Conservation (phyloP, 2,888 invertebrate species). For the Lasioglossum morio region DNA sequence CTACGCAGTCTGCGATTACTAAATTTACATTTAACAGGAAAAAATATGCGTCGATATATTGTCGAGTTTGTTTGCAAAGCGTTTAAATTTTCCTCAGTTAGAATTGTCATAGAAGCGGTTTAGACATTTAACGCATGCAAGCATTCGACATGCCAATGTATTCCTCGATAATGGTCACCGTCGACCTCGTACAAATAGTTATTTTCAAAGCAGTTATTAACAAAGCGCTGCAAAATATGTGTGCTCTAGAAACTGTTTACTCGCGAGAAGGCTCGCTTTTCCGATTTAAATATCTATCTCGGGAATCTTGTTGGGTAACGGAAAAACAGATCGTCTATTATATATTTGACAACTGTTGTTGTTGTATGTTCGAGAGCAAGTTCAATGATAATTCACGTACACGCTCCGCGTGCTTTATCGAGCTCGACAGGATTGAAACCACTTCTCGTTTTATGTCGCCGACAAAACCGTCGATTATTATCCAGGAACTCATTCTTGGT, state of each 20-base stretch:
- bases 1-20: not conserved
- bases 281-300: not conserved
- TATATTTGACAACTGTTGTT: not conserved
- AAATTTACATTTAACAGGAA: not conserved
- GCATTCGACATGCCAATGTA: not conserved
- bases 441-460: not conserved
- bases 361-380: not conserved
- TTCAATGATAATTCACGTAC: conserved; percentile 18
- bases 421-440: not conserved
- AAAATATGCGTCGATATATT: not conserved
- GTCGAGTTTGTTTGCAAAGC: not conserved
- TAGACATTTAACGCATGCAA: not conserved
- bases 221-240: not conserved
- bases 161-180: not conserved
- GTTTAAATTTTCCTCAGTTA: not conserved
- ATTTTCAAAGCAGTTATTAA: not conserved
- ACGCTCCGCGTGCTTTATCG: too few relatives aligned
- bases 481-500: not conserved
- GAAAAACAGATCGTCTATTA: not conserved
- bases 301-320: not conserved
- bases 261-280: not conserved
- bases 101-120: not conserved
- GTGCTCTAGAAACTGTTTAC: conserved; percentile 3
- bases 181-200: not conserved
- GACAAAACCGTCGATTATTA: not conserved